Percentiles rank a stretch among this genome's conserved stretches.
phyloP scores from a whole-genome alignment of 2,888 invertebrate genomes.

The Meteorus colon region DNA sequence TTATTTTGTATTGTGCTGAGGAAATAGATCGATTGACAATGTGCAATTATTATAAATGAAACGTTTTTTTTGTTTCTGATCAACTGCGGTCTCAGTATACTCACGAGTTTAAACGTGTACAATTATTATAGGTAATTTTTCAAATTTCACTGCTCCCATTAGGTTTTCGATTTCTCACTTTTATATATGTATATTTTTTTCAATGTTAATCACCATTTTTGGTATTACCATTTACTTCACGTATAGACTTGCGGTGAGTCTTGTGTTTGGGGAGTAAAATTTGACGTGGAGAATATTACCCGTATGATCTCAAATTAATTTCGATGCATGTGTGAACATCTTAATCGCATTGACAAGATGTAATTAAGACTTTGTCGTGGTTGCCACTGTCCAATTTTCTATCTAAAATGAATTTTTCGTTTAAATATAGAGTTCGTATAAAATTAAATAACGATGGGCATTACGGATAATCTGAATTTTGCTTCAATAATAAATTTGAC shows the following conservation, averaged over 20 bases:
- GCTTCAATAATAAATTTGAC: no score
- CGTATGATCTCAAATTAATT: neutral
- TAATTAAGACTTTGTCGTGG: no score
- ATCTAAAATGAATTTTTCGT: no score
- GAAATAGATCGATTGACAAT: neutral
- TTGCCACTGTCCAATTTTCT: neutral
- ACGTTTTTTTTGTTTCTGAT: neutral
- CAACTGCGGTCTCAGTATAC: neutral
- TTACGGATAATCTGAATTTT: no score
- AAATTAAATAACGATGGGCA: no score
- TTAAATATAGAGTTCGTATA: no score
- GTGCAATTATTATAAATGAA: slow-evolving; percentile 13
- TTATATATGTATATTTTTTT: neutral
- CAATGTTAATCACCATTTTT: neutral
- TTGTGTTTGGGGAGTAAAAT: neutral
- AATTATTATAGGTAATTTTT: neutral
- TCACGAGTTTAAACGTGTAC: neutral
- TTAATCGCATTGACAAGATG: neutral
- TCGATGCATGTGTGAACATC: neutral
- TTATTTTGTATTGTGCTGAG: slow-evolving; percentile 16
- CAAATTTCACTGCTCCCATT: neutral
- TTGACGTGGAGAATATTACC: neutral
- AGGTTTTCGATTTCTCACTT: neutral
- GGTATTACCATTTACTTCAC: neutral
- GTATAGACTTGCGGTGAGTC: neutral